Evolutionary conservation across 2,113 vertebrate species (phyloP).

Genomic region (Notarius lentiginosus): DNA sequence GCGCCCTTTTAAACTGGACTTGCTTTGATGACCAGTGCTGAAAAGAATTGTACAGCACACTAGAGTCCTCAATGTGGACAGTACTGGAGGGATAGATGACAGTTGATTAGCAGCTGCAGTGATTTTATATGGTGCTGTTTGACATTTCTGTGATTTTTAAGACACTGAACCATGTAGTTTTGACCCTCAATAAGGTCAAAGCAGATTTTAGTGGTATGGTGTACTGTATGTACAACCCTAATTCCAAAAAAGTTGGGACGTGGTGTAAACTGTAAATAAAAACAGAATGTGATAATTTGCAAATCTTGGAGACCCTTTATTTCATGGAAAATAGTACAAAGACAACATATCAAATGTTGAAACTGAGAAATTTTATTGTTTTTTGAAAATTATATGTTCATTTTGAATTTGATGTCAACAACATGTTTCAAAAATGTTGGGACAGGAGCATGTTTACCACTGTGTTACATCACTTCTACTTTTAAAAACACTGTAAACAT

Average conservation of each 20-base stretch:
- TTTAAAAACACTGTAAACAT: too few relatives aligned
- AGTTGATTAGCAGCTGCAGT: neutral
- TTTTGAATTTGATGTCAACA: too few relatives aligned
- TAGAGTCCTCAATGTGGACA: neutral
- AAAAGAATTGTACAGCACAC: conserved; percentile 8
- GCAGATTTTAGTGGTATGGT: neutral
- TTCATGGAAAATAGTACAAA: too few relatives aligned
- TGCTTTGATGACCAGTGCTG: neutral
- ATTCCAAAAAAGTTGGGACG: neutral
- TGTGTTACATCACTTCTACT: too few relatives aligned
- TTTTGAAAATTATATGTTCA: too few relatives aligned
- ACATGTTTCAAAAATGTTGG: too few relatives aligned
- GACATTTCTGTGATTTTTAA: neutral
- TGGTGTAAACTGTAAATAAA: too few relatives aligned
- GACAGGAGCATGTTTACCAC: too few relatives aligned
- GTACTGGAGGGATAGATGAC: neutral
- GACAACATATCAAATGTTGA: too few relatives aligned
- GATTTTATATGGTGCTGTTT: neutral
- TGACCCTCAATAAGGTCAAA: neutral
- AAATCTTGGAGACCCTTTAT: too few relatives aligned
- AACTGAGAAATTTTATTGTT: too few relatives aligned
- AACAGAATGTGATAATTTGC: too few relatives aligned
- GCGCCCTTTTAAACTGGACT: neutral
- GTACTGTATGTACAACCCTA: neutral
- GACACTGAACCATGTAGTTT: neutral